These are phyloP conservation scores for Catharus bicknelli DNA, from an alignment of 2,113 vertebrate species.

Conservation along the genomic window DNA sequence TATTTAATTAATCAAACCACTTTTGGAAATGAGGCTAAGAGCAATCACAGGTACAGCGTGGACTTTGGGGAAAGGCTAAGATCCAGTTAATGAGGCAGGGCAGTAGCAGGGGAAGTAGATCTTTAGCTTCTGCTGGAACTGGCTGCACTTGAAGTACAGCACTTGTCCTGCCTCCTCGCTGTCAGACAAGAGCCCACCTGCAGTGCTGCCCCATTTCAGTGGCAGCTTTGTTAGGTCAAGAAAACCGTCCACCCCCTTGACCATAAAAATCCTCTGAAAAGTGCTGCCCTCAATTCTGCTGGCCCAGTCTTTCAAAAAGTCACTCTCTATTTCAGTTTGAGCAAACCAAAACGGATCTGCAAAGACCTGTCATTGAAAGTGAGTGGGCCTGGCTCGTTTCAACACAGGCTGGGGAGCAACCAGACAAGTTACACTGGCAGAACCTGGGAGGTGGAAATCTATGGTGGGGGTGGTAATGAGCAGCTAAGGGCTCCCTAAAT, in stretches of 20 bases:
- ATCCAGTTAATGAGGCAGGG: background rate
- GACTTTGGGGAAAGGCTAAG: background rate
- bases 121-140: background rate
- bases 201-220: background rate
- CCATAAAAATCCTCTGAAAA: background rate
- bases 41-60: background rate
- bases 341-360: background rate
- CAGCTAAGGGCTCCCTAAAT: background rate
- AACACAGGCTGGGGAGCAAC: background rate
- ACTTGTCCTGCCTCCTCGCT: background rate
- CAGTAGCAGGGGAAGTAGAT: background rate
- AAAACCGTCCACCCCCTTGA: rapidly evolving
- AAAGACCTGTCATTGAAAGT: background rate
- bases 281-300: background rate
- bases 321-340: background rate
- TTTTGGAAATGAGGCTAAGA: background rate
- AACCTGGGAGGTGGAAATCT: background rate
- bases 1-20: background rate
- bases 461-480: background rate
- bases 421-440: slow-evolving; percentile 24
- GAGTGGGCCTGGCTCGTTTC: background rate
- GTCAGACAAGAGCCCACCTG: background rate
- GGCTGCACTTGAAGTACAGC: background rate
- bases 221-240: background rate
- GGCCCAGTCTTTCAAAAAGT: background rate